A percentile compares a stretch with the other conserved stretches of the same genome.
Conservation (phyloP, 2,797 vertebrate genomes). For the Megaceryle alcyon region DNA sequence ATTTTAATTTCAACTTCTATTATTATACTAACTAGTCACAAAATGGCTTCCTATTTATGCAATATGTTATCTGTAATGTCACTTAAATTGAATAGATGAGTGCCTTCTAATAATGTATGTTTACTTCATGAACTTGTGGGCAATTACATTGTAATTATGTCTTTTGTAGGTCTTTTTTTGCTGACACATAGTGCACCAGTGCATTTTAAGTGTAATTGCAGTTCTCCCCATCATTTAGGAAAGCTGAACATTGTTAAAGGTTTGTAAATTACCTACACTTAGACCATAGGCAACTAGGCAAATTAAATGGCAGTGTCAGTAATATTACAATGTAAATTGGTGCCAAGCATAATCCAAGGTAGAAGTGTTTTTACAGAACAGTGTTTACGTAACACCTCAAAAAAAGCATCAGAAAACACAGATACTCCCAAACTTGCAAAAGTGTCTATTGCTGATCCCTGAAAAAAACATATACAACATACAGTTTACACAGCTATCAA, state of each 20-base stretch:
- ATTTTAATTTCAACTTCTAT: slow-evolving; percentile 78
- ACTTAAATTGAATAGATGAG: slow-evolving; percentile 81
- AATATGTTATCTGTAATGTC: slow-evolving; percentile 79
- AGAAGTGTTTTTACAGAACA: slow-evolving; percentile 67
- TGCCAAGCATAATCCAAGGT: slow-evolving; percentile 65
- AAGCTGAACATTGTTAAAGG: slow-evolving; percentile 81
- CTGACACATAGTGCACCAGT: slow-evolving; percentile 79
- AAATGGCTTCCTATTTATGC: slow-evolving; percentile 80
- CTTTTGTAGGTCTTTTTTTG: slow-evolving; percentile 81
- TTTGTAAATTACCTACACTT: slow-evolving; percentile 84
- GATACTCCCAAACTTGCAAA: background rate
- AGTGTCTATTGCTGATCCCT: background rate
- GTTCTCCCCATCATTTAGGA: slow-evolving; percentile 81
- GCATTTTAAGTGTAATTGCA: slow-evolving; percentile 83
- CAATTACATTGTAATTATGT: slow-evolving; percentile 85
- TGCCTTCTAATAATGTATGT: slow-evolving; percentile 83
- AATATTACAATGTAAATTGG: slow-evolving; percentile 77
- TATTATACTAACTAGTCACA: slow-evolving; percentile 80
- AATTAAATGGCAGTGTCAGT: slow-evolving; percentile 79
- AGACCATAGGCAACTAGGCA: slow-evolving; percentile 79
- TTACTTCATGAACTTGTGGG: slow-evolving; percentile 83
- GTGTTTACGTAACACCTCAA: slow-evolving; percentile 34
- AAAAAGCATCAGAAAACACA: background rate
- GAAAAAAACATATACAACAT: background rate
- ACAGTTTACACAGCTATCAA: background rate